A percentile compares a stretch with the other conserved stretches of the same genome.
Conservation (phyloP, 2,113 vertebrate genomes). For the Vombatus ursinus region DNA sequence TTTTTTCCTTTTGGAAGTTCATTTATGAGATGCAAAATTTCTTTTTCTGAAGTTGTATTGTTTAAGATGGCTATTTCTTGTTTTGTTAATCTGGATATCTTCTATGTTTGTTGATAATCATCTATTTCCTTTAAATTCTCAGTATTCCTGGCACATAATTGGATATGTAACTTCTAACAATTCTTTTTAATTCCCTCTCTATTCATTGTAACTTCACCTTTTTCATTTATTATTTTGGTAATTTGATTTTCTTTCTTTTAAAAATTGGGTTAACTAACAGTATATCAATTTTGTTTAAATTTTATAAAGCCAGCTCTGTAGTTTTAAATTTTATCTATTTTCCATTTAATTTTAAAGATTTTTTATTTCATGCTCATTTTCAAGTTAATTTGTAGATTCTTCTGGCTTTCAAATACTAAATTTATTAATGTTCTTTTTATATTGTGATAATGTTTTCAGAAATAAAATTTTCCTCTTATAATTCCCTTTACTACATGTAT, state of each 20-base stretch:
- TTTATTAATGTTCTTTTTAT: neutral
- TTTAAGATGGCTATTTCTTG: neutral
- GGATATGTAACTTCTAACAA: neutral
- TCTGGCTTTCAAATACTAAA: neutral
- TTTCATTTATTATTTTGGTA: neutral
- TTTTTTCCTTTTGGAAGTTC: neutral
- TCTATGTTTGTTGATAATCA: neutral
- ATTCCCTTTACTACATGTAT: neutral
- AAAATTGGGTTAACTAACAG: neutral
- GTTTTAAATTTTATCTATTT: neutral
- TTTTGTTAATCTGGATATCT: neutral
- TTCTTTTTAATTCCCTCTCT: neutral
- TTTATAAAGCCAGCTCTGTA: neutral
- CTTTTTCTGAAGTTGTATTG: neutral
- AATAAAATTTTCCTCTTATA: neutral
- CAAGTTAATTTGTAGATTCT: neutral
- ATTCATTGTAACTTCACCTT: neutral
- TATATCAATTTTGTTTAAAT: neutral
- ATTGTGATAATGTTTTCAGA: neutral
- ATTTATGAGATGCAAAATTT: neutral
- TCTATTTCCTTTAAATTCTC: neutral
- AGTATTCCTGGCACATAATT: neutral
- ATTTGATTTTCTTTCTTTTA: neutral
- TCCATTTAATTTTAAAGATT: neutral
- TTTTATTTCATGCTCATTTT: neutral